Percentiles rank a stretch among this genome's conserved stretches.
Conservation (phyloP, 2,113 vertebrate genomes). For the Falco punctatus region DNA sequence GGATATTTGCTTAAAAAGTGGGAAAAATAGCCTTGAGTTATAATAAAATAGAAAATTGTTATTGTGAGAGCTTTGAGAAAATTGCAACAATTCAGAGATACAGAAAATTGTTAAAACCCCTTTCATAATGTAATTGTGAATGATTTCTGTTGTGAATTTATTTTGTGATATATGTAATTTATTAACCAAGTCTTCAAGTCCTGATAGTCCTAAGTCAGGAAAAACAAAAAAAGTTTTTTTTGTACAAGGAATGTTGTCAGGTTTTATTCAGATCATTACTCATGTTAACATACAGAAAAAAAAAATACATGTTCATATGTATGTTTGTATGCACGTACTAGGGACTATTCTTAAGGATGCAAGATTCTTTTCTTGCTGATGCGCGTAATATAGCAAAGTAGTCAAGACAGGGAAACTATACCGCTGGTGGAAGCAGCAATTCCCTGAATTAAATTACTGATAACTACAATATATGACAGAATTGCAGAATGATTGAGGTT, state of each 20-base stretch:
- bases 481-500: background rate
- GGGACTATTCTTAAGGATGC: background rate
- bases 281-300: background rate
- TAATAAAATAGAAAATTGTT: background rate
- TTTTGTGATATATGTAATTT: background rate
- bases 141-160: background rate
- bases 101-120: background rate
- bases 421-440: background rate
- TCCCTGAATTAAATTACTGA: background rate
- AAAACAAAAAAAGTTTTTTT: background rate
- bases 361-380: background rate
- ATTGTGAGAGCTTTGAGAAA: background rate
- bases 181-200: background rate
- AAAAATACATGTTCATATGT: rapidly evolving
- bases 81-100: background rate
- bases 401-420: background rate
- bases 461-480: background rate
- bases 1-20: conserved; percentile 1
- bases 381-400: background rate
- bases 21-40: background rate
- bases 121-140: background rate
- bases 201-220: background rate
- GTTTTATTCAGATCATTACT: background rate
- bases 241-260: background rate
- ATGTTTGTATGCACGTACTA: background rate